Evolutionary conservation across 2,888 invertebrate genomes (phyloP).

Genomic region (Melinaea menophilus): DNA sequence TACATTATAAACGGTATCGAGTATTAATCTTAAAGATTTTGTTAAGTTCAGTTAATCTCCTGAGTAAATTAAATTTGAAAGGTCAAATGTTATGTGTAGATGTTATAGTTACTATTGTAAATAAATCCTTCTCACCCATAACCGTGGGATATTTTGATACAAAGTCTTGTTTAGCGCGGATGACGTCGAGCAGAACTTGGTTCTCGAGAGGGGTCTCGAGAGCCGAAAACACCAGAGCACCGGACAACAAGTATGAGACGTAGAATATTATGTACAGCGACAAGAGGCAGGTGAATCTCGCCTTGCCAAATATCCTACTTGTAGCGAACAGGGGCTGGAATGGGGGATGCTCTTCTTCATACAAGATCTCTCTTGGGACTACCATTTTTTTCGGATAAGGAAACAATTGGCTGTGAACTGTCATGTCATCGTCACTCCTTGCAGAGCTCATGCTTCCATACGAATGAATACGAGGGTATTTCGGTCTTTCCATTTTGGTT

Average conservation of each 20-base stretch:
- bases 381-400: conserved; percentile 70
- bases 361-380: conserved; percentile 61
- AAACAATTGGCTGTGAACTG: conserved; percentile 65
- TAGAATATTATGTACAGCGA: conserved; percentile 78
- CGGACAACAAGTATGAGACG: conserved; percentile 79
- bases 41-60: too few species aligned
- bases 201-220: conserved; percentile 82
- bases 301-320: conserved; percentile 69
- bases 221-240: conserved; percentile 82
- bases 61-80: background rate
- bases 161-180: conserved; percentile 76
- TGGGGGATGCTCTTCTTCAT: conserved; percentile 68
- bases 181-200: conserved; percentile 69
- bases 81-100: background rate
- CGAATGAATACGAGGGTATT: conserved; percentile 61
- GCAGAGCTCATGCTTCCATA: conserved; percentile 68
- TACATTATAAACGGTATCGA: too few species aligned
- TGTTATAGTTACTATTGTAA: background rate
- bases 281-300: conserved; percentile 75
- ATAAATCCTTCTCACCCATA: conserved; percentile 64
- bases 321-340: conserved; percentile 67
- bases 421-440: conserved; percentile 70
- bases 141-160: conserved; percentile 78
- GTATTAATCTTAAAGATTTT: too few species aligned
- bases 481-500: conserved; percentile 49